A percentile compares a stretch with the other conserved stretches of the same genome.
phyloP scores from a whole-genome alignment of 1,140 invertebrate species.

The Gonioctena quinquepunctata region DNA sequence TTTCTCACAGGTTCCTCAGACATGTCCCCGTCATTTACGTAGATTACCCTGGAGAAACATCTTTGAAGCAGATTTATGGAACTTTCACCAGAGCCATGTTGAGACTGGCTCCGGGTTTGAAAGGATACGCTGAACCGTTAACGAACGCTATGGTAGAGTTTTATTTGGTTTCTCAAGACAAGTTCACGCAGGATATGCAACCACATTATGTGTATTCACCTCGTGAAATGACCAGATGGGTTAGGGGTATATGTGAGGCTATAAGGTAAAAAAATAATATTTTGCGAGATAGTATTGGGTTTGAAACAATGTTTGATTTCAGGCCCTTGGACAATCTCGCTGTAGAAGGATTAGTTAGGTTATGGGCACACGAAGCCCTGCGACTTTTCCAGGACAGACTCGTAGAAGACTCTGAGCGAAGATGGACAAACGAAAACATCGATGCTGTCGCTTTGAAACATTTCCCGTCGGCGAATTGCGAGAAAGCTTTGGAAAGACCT shows the following conservation, averaged over 20 bases:
- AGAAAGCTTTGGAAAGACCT: constrained; percentile 84
- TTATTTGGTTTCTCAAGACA: constrained; percentile 94
- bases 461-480: constrained; percentile 88
- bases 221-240: constrained; percentile 99
- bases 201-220: constrained; percentile 99
- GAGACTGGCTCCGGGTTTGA: constrained; percentile 84
- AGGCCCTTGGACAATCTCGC: constrained; percentile 87
- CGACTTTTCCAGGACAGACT: constrained; percentile 95
- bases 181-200: constrained; percentile 99
- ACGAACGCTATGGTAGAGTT: constrained; percentile 99
- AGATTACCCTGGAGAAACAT: constrained; percentile 98
- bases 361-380: constrained; percentile 98
- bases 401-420: constrained; percentile 91
- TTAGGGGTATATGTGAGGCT: constrained; percentile 98
- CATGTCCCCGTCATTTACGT: constrained; percentile 99
- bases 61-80: constrained; percentile 97
- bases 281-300: neutral
- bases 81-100: constrained; percentile 98
- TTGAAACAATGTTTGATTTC: too few species aligned
- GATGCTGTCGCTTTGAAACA: constrained; percentile 92
- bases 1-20: constrained; percentile 88
- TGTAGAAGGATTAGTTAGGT: constrained; percentile 91
- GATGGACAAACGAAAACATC: constrained; percentile 99
- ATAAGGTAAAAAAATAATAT: constrained; percentile 64
- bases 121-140: constrained; percentile 92